Evolutionary conservation across 92 coral and sea anemone genomes (phyloP).

Genomic region (Metridium senile): DNA sequence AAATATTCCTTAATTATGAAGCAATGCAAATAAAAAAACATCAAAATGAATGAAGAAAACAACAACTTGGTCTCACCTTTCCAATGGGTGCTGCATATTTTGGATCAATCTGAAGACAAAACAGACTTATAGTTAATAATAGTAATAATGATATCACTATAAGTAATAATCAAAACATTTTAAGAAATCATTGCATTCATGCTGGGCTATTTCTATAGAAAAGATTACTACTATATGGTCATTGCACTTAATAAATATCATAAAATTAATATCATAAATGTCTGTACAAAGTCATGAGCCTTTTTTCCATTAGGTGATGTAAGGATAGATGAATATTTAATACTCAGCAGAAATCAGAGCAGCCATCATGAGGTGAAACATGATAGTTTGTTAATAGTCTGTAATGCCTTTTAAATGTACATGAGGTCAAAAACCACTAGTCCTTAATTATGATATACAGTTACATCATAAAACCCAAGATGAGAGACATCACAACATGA

Average conservation of each 20-base stretch:
- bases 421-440: slow-evolving; percentile 5
- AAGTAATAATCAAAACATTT: background rate
- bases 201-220: too few relatives aligned
- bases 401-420: background rate
- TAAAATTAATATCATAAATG: too few relatives aligned
- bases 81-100: slow-evolving; percentile 92
- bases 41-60: background rate
- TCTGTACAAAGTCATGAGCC: too few relatives aligned
- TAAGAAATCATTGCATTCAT: too few relatives aligned
- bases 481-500: background rate
- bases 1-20: too few relatives aligned
- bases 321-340: background rate
- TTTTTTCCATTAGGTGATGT: too few relatives aligned
- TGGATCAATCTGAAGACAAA: slow-evolving; percentile 74
- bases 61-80: slow-evolving; percentile 62
- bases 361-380: slow-evolving; percentile 2
- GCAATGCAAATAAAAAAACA: too few relatives aligned
- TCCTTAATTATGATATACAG: background rate
- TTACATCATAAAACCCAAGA: background rate
- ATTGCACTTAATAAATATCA: too few relatives aligned
- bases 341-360: background rate
- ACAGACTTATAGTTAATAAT: background rate
- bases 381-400: slow-evolving; percentile 6
- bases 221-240: too few relatives aligned
- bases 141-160: background rate